phyloP scores from a whole-genome alignment of 2,797 vertebrate species.

The Eidolon dupreanum region DNA sequence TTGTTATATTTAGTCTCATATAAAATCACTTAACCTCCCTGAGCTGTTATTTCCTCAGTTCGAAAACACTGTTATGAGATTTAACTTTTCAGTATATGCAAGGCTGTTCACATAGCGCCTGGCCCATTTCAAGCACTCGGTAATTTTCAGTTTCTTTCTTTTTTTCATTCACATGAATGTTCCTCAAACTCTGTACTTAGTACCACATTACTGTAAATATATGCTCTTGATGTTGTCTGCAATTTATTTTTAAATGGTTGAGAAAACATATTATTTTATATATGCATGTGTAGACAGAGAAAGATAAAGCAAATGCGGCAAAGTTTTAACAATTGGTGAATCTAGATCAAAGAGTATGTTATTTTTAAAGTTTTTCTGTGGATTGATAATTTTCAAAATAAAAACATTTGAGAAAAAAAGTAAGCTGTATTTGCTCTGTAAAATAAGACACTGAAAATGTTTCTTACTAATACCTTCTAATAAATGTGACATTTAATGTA shows the following conservation, averaged over 20 bases:
- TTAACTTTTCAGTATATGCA: background rate
- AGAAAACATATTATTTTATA: background rate
- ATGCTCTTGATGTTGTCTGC: background rate
- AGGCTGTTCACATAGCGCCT: background rate
- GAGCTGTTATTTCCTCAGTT: background rate
- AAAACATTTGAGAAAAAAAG: conserved; percentile 30
- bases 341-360: background rate
- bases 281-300: background rate
- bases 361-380: conserved; percentile 14
- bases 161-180: background rate
- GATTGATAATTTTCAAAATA: conserved; percentile 59
- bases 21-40: background rate
- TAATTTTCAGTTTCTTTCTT: background rate
- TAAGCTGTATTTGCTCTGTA: conserved; percentile 21
- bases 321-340: conserved; percentile 39
- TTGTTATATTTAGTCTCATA: background rate
- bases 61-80: background rate
- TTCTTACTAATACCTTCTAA: conserved; percentile 50
- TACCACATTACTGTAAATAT: background rate
- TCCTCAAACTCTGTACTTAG: background rate
- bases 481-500: conserved; percentile 34
- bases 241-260: conserved; percentile 54
- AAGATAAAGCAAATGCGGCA: conserved; percentile 5
- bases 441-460: conserved; percentile 36
- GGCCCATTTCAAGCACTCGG: background rate